Conservation (phyloP, 2,888 invertebrate species). For the Eutolmus rufibarbis region DNA sequence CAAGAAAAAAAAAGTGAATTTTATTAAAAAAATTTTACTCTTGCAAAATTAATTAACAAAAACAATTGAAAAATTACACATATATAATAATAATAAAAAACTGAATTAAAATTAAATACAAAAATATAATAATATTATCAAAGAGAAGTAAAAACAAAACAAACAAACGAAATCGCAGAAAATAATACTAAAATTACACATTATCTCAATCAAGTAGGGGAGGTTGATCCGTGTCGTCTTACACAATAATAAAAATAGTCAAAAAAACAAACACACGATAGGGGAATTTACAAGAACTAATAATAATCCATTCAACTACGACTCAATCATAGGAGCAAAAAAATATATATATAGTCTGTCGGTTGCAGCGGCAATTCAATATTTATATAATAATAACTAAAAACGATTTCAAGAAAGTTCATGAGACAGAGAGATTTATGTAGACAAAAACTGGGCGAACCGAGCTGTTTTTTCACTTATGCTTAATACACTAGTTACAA, state of each 20-base stretch:
- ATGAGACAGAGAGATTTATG: background rate
- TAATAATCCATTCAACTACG: slow-evolving; percentile 7
- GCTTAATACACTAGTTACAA: background rate
- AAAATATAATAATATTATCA: slow-evolving; percentile 48
- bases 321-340: background rate
- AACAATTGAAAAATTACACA: slow-evolving; percentile 44
- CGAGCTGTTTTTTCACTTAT: background rate
- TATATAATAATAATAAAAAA: slow-evolving; percentile 28
- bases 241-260: slow-evolving; percentile 22
- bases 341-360: background rate
- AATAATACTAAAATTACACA: slow-evolving; percentile 41
- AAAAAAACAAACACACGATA: slow-evolving; percentile 29
- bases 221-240: background rate
- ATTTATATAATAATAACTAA: background rate
- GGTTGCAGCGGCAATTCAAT: background rate
- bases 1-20: background rate
- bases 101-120: slow-evolving; percentile 46
- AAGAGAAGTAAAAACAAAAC: slow-evolving; percentile 46
- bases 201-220: slow-evolving; percentile 24
- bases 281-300: slow-evolving; percentile 32
- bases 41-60: slow-evolving; percentile 48
- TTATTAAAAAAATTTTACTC: slow-evolving; percentile 36
- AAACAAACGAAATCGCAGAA: slow-evolving; percentile 46
- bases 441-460: slow-evolving; percentile 26
- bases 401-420: background rate